Conservation (phyloP, 2,113 vertebrate species). For the Podarcis cretensis region DNA sequence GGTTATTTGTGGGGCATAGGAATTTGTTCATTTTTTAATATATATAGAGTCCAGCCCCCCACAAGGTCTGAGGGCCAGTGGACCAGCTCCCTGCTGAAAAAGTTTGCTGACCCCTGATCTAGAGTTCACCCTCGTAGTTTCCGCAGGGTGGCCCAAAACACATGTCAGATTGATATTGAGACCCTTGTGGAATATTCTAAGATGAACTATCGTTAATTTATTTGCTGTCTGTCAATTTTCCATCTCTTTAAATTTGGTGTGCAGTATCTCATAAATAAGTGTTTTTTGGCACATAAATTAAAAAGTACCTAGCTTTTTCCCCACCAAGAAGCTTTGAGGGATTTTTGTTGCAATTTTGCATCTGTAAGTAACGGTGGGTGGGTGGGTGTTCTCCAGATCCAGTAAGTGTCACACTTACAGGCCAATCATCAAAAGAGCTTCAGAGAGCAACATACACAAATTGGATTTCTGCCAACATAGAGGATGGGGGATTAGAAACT, state of each 20-base stretch:
- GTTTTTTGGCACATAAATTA: not conserved
- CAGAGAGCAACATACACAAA: not conserved
- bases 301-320: not conserved
- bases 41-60: too few relatives aligned
- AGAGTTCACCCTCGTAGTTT: not conserved
- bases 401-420: not conserved
- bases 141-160: not conserved
- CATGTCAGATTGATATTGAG: not conserved
- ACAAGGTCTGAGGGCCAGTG: too few relatives aligned
- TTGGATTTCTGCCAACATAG: not conserved
- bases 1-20: too few relatives aligned
- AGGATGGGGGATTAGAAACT: not conserved
- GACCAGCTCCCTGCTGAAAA: too few relatives aligned
- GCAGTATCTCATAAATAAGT: not conserved
- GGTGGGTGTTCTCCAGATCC: not conserved
- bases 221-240: not conserved
- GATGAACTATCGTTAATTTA: not conserved
- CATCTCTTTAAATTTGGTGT: not conserved
- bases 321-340: not conserved
- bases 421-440: not conserved
- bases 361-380: not conserved
- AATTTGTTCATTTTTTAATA: too few relatives aligned
- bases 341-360: not conserved
- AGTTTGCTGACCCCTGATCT: not conserved
- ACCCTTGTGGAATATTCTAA: not conserved